Evolutionary conservation across 2,113 vertebrate genomes (phyloP).

Genomic region (Sinocyclocheilus grahami): DNA sequence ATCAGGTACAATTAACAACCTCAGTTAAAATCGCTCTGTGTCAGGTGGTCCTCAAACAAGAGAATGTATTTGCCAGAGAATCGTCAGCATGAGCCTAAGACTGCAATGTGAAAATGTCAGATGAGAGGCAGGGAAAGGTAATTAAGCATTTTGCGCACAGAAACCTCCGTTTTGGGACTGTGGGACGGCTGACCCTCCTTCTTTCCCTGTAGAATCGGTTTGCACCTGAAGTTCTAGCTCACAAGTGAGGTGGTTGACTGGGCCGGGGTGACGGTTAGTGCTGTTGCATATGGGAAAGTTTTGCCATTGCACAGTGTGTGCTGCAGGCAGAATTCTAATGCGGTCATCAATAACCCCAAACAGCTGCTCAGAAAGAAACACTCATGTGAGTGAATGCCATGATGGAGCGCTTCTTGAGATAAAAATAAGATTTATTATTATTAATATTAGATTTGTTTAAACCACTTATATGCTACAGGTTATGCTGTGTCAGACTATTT

Average conservation of each 20-base stretch:
- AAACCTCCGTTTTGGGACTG: constrained; percentile 38
- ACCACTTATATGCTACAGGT: background rate
- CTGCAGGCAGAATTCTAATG: constrained; percentile 86
- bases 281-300: constrained; percentile 69
- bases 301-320: constrained; percentile 70
- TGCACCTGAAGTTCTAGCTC: constrained; percentile 61
- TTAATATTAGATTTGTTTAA: constrained; percentile 45
- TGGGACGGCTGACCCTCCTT: constrained; percentile 35
- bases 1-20: background rate
- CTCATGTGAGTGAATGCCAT: constrained; percentile 77
- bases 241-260: constrained; percentile 58
- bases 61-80: constrained; percentile 6
- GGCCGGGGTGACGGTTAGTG: constrained; percentile 65
- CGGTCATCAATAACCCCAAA: constrained; percentile 90
- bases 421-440: too few species aligned
- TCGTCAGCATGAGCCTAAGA: constrained; percentile 4
- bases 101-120: constrained; percentile 34
- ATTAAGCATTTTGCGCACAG: constrained; percentile 7
- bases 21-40: constrained; percentile 13
- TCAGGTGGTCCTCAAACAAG: constrained; percentile 2
- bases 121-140: constrained; percentile 30
- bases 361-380: constrained; percentile 87
- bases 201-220: constrained; percentile 9
- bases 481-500: background rate
- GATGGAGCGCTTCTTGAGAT: constrained; percentile 46